Conservation (phyloP, 2,113 vertebrate species). For the Columbina picui region DNA sequence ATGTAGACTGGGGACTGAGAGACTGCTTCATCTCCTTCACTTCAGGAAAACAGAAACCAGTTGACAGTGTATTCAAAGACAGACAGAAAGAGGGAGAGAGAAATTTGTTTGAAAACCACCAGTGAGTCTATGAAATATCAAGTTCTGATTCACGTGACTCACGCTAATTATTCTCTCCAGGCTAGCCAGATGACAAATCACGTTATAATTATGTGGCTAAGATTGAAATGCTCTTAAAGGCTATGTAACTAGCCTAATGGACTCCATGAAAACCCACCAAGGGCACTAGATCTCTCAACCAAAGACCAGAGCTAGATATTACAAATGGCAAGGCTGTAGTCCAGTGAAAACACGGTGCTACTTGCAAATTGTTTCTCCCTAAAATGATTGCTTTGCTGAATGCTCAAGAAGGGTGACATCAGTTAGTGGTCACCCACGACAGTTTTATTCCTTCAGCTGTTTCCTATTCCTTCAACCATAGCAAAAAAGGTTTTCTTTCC, state of each 20-base stretch:
- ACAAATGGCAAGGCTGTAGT: neutral
- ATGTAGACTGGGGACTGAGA: neutral
- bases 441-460: constrained; percentile 4
- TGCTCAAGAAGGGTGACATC: neutral
- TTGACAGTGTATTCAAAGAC: neutral
- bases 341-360: constrained; percentile 14
- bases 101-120: constrained; percentile 38
- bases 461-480: neutral
- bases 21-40: neutral
- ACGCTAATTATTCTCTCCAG: neutral
- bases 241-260: neutral
- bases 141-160: constrained; percentile 56
- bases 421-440: constrained; percentile 4
- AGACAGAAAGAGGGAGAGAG: neutral
- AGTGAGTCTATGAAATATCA: constrained; percentile 1
- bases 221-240: neutral
- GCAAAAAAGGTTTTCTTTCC: neutral
- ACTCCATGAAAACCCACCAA: constrained; percentile 49
- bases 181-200: constrained; percentile 49
- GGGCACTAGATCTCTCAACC: constrained; percentile 6
- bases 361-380: neutral
- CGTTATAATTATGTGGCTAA: constrained; percentile 24
- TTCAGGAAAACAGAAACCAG: constrained; percentile 6
- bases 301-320: constrained; percentile 18
- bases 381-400: constrained; percentile 25